phyloP scores from a whole-genome alignment of 2,797 vertebrate species.

The Pygocentrus nattereri region DNA sequence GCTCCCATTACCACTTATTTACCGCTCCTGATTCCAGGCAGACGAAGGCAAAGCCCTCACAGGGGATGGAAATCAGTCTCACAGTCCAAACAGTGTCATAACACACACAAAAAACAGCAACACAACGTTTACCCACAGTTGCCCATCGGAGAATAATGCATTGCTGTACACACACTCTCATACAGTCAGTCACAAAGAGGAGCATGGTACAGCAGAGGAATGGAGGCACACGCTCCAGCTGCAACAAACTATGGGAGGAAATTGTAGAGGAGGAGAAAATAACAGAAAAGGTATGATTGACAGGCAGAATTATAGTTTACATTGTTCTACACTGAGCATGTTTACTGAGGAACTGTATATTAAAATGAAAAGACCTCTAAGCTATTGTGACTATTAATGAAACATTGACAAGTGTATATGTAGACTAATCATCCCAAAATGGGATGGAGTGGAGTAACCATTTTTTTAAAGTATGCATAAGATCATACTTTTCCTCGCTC shows the following conservation, averaged over 20 bases:
- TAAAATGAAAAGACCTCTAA: background rate
- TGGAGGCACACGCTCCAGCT: conserved; percentile 23
- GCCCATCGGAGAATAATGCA: conserved; percentile 62
- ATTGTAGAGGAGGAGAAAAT: background rate
- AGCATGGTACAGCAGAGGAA: conserved; percentile 20
- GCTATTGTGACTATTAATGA: conserved; percentile 11
- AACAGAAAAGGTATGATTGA: too few species aligned
- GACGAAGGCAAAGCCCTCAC: conserved; percentile 72
- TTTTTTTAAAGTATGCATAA: too few species aligned
- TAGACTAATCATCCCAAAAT: background rate
- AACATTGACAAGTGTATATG: background rate
- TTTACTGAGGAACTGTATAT: background rate
- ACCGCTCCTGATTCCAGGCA: conserved; percentile 75
- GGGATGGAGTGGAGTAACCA: too few species aligned
- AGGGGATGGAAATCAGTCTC: conserved; percentile 68
- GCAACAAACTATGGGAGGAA: background rate
- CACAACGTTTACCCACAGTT: conserved; percentile 77
- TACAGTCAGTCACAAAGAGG: conserved; percentile 62
- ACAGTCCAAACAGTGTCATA: conserved; percentile 77
- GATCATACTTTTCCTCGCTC: too few species aligned
- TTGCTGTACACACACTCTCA: conserved; percentile 58
- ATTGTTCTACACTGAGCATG: background rate
- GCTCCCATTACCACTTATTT: conserved; percentile 84
- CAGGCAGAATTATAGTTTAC: background rate
- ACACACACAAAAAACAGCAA: conserved; percentile 73